Conservation (phyloP, 2,888 invertebrate genomes). For the Sisyra nigra region DNA sequence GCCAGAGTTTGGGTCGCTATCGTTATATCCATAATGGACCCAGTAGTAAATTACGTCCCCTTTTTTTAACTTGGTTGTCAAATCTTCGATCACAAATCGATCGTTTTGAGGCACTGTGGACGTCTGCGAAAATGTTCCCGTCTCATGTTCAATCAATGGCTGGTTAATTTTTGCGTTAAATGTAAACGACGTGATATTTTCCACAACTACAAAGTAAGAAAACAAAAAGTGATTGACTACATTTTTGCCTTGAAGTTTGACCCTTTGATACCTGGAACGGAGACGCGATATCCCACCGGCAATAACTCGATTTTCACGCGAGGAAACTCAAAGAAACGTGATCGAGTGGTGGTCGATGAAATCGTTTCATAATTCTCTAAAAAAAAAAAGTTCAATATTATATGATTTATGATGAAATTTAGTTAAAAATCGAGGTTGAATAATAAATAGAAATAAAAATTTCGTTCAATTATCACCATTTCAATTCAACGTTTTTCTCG, state of each 20-base stretch:
- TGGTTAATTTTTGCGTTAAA: constrained; percentile 61
- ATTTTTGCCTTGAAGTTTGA: too few relatives aligned
- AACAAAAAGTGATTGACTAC: too few relatives aligned
- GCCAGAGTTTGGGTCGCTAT: constrained; percentile 33
- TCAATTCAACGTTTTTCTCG: too few relatives aligned
- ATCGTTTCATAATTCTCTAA: too few relatives aligned
- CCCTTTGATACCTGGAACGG: constrained; percentile 27
- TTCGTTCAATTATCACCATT: too few relatives aligned
- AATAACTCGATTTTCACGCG: too few relatives aligned
- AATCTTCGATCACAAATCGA: constrained; percentile 49
- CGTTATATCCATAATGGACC: constrained; percentile 54
- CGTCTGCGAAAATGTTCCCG: constrained; percentile 45
- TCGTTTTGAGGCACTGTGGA: constrained; percentile 42
- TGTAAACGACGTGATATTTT: constrained; percentile 52
- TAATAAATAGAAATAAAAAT: too few relatives aligned
- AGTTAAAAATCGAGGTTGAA: too few relatives aligned
- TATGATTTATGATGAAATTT: too few relatives aligned
- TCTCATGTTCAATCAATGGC: constrained; percentile 52
- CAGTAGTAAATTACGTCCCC: constrained; percentile 61
- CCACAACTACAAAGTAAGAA: constrained; percentile 27
- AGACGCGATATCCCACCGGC: constrained; percentile 34
- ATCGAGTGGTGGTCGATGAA: too few relatives aligned
- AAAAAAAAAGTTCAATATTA: too few relatives aligned
- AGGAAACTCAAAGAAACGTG: too few relatives aligned
- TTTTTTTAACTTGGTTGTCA: constrained; percentile 34